Base-by-base conservation (phyloP, 2,797 vertebrate genomes). In the Fundulus diaphanus region DNA sequence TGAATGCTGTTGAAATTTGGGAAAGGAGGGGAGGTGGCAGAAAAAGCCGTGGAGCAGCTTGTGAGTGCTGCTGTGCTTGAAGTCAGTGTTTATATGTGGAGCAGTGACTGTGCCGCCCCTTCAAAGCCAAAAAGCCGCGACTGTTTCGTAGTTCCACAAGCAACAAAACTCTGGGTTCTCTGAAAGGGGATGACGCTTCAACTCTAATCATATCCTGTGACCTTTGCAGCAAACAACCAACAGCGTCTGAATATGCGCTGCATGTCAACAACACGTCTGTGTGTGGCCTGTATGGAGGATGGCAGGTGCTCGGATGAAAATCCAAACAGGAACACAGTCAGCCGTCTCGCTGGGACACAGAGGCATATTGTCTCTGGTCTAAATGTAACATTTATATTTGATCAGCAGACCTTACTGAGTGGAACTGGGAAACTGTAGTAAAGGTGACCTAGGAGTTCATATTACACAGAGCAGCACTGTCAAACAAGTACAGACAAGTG, bases 361-460 rank as follows among this genome's bases (percentile, higher is more conserved):
- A 67, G 74, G 66, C 70, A 63, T 75, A 56, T 83, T 88, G 85
- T 89, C 80, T 82, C 70, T 42, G 72, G 56, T 82, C 84, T 87
- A 90, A 91, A 92, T 74, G 79, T 81, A 74, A 78, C 77, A 69
- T 79, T 91, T 91, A 79, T 91, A 75, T 91, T 85, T 87, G 82
- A 89, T 86, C 88, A 84, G 87, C 81, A 85, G 89, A 91, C 82
- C 89, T 82, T 75, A 84, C 78, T 83, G 72, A 81, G 71, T 83
- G 70, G 70, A 78, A 79, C 54, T 33, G 3, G 70, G 82, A 73
- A 69, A 51, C 76, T 66, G 78, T 70, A 75, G 80, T 49, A 73
- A 68, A 91, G 89, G 90, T 91, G 88, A 91, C 91, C 73, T 12
- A 49, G 33, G 29, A 85, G 73, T 79, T 94, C 85, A 69, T 70